phyloP scores from a whole-genome alignment of 2,113 vertebrate species.

The Columbina picui region DNA sequence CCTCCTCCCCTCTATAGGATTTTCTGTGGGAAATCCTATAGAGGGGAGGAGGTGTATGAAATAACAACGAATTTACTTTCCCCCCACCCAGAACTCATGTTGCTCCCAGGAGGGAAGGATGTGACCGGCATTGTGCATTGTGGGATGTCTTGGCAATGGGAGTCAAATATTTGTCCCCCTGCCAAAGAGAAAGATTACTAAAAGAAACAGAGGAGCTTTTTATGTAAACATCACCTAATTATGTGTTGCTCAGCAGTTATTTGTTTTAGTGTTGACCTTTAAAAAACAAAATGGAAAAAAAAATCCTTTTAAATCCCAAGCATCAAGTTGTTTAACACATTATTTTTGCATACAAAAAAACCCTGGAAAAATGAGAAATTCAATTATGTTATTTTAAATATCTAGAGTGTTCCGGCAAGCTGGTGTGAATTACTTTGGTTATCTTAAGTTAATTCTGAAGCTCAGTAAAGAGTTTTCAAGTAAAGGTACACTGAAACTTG shows the following conservation, averaged over 20 bases:
- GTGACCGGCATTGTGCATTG: not conserved
- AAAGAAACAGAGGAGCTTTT: not conserved
- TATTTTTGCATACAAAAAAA: not conserved
- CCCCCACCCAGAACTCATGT: not conserved
- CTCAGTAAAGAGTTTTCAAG: not conserved
- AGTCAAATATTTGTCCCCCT: not conserved
- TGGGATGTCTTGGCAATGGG: not conserved
- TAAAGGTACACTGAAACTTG: not conserved
- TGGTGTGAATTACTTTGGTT: not conserved
- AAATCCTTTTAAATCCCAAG: not conserved
- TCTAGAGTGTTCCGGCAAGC: not conserved
- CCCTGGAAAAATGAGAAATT: not conserved
- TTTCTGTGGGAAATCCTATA: no score
- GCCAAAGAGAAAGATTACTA: not conserved
- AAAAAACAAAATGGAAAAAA: not conserved
- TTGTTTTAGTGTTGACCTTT: not conserved
- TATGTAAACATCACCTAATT: not conserved
- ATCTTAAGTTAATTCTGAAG: not conserved
- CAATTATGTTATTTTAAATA: not conserved
- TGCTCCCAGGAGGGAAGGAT: not conserved
- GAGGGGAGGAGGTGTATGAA: not conserved
- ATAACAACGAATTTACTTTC: not conserved
- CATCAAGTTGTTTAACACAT: not conserved
- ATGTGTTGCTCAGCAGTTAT: not conserved
- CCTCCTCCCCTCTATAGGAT: not conserved